Evolutionary conservation across 2,888 invertebrate genomes (phyloP), one percentile per base, ranked within the genome.

Genomic region (Agrenia bidenticulata): DNA sequence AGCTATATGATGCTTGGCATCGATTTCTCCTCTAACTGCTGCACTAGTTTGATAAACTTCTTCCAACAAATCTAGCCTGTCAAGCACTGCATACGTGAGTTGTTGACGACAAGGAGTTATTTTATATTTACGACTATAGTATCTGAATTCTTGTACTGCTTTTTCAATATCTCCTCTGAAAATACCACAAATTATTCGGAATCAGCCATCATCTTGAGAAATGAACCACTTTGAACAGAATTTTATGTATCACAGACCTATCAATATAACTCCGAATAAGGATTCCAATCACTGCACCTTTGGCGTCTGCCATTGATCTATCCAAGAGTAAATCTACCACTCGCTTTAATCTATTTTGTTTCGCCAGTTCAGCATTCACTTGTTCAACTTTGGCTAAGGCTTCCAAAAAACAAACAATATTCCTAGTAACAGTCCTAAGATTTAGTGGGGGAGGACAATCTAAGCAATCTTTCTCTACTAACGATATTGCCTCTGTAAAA

Each of bases 1-100:
- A 9, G 69, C 69, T 5, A 72, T 21, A 7, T 58, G 23, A 21
- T 65, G 69, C 50, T 69, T 69, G 1, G 68, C 60, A 17, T 64
- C 64, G 0, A 45, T 5, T 19, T 53, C 37, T 5, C 72, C 72
- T 51, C 59, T 63, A 0, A 50, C 26, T 9, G 2, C 9, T 1
- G 23, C 15, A 15, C 63, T 62, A 26, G 61, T 55, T 7, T 59
- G 32, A 1, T 65, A 49, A 15, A 69, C 58, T 45, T 63, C 61
- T n/a, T 61, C 61, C 26, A 69, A 49, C 21, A 72, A 61, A 1
- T 56, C 53, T 11, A 59, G 39, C 2, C 63, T 59, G 11, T 65
- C 54, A 9, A 72, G 24, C 11, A 72, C 59, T 2, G 61, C 53
- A 45, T 69, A 69, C 1, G 65, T 66, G 9, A 72, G 53, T 23